These are phyloP conservation scores for Carlito syrichta DNA, from an alignment of 2,113 vertebrate genomes.

Conservation along the genomic window DNA sequence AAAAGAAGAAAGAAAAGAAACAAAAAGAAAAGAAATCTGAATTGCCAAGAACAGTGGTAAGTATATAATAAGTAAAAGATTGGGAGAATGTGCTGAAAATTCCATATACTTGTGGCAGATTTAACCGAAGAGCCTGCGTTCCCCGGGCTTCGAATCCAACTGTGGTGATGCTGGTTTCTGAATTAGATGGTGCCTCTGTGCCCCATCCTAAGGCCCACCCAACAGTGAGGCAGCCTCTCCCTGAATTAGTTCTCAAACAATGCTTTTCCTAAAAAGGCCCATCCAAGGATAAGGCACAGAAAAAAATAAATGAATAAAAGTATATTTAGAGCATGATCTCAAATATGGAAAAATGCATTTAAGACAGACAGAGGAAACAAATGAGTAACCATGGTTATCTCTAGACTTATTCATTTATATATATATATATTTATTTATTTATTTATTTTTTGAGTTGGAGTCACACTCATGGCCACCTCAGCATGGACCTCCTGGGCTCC, in stretches of 20 bases:
- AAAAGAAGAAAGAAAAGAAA: neutral
- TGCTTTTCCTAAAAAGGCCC: neutral
- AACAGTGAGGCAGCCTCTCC: neutral
- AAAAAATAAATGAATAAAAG: neutral
- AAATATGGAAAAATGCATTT: neutral
- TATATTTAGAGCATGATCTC: neutral
- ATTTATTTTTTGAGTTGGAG: no score
- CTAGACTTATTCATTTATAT: neutral
- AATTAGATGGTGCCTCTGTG: neutral
- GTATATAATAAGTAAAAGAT: constrained; percentile 15
- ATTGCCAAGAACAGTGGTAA: constrained; percentile 40
- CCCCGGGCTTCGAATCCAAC: neutral
- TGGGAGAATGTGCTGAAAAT: neutral
- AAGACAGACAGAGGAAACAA: neutral
- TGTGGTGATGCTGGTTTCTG: neutral
- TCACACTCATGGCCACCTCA: neutral
- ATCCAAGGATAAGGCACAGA: neutral
- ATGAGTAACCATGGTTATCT: neutral
- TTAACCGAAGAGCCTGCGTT: neutral
- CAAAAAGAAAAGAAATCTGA: neutral
- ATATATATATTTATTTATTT: neutral
- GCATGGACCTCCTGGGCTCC: neutral
- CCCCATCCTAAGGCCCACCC: neutral
- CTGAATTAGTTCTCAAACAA: neutral
- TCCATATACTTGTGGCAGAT: neutral